Conservation (phyloP, 2,113 vertebrate species). For the Origma solitaria region DNA sequence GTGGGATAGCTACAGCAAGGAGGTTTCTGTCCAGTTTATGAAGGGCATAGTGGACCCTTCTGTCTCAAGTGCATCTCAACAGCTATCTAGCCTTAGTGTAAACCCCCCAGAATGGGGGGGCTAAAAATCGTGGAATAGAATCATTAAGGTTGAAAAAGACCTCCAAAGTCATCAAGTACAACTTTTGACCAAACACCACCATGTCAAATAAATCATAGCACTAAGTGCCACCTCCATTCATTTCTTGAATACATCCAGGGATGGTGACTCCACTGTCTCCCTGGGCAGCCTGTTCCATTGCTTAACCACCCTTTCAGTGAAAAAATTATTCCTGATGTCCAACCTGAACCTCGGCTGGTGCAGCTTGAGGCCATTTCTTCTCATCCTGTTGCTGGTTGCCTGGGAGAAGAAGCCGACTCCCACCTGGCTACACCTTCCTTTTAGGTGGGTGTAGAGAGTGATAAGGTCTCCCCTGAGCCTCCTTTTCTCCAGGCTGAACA, state of each 20-base stretch:
- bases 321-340: not conserved
- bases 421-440: not conserved
- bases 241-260: not conserved
- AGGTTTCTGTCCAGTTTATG: not conserved
- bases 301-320: not conserved
- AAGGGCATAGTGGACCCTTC: not conserved
- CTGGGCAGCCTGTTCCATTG: not conserved
- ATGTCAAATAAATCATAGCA: not conserved
- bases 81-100: not conserved
- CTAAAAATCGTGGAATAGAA: not conserved
- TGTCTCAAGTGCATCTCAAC: not conserved
- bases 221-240: not conserved
- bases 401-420: not conserved
- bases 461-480: not conserved
- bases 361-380: not conserved
- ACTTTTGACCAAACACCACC: not conserved
- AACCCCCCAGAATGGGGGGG: not conserved
- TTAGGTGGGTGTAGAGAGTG: not conserved
- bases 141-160: not conserved
- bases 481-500: not conserved
- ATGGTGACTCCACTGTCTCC: not conserved
- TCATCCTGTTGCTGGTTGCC: not conserved
- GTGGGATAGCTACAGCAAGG: not conserved
- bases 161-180: not conserved
- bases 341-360: not conserved